Evolutionary conservation across 2,888 invertebrate genomes (phyloP).

Genomic region (Drosophila quinaria): DNA sequence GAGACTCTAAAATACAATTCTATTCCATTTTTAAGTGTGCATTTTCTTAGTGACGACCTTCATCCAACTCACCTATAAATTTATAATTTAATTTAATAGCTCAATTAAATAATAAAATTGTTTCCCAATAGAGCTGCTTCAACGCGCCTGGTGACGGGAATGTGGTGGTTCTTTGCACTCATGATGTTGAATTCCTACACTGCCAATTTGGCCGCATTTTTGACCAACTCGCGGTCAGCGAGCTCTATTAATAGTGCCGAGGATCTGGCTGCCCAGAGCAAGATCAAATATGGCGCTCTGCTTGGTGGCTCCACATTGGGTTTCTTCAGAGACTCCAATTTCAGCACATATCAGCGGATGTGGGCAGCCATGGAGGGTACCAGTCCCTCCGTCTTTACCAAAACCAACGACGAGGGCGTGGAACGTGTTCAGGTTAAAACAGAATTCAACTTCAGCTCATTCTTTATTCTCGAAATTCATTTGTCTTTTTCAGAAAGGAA

Average conservation of each 20-base stretch:
- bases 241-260: constrained; percentile 95
- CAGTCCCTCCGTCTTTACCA: constrained; percentile 93
- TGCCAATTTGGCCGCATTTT: constrained; percentile 96
- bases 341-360: constrained; percentile 95
- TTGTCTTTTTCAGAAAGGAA: constrained; percentile 87
- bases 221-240: constrained; percentile 92
- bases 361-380: constrained; percentile 96
- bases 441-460: not conserved
- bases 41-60: no score
- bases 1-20: no score
- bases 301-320: constrained; percentile 94
- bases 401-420: constrained; percentile 94
- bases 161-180: constrained; percentile 97
- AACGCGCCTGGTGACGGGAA: constrained; percentile 94
- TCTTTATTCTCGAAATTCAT: not conserved
- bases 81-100: not conserved
- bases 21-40: no score
- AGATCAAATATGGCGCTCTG: constrained; percentile 98
- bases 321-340: constrained; percentile 97
- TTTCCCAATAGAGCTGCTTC: constrained; percentile 91
- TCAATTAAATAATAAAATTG: not conserved
- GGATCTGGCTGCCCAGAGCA: constrained; percentile 96
- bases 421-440: constrained; percentile 89
- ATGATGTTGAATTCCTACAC: constrained; percentile 97
- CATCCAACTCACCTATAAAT: no score